Evolutionary conservation across 2,888 invertebrate genomes (phyloP).

Genomic region (Aspidiotus destructor): DNA sequence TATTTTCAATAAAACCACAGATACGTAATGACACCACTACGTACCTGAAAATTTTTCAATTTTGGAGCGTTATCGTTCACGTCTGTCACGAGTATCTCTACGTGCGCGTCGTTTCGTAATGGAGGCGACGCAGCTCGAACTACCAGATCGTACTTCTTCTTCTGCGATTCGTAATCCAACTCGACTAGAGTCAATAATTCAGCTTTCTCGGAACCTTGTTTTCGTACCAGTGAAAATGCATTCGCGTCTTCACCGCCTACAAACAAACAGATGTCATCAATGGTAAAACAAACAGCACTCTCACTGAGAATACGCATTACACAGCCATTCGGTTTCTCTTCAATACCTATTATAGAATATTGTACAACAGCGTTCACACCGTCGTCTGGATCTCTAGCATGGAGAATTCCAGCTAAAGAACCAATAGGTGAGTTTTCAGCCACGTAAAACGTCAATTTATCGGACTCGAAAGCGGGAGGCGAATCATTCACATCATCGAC

Average conservation of each 20-base stretch:
- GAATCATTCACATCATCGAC: conserved; percentile 85
- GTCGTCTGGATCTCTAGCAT: conserved; percentile 85
- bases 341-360: conserved; percentile 78
- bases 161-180: conserved; percentile 89
- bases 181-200: conserved; percentile 78
- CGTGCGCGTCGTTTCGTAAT: conserved; percentile 74
- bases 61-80: conserved; percentile 91
- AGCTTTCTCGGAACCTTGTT: conserved; percentile 74
- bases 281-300: too few species aligned
- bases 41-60: conserved; percentile 67
- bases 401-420: conserved; percentile 81
- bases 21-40: background rate
- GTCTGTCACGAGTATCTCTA: conserved; percentile 81
- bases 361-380: conserved; percentile 83
- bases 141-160: conserved; percentile 78
- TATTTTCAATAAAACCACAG: too few species aligned
- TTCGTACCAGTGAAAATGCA: conserved; percentile 68
- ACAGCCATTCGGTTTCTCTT: too few species aligned
- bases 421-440: conserved; percentile 95
- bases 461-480: conserved; percentile 79
- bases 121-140: conserved; percentile 87
- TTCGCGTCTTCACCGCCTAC: conserved; percentile 75
- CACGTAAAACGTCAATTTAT: conserved; percentile 77
- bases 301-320: too few species aligned
- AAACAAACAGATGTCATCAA: background rate